Evolutionary conservation across 2,797 vertebrate species (phyloP).

Genomic region (Peromyscus attwateri): DNA sequence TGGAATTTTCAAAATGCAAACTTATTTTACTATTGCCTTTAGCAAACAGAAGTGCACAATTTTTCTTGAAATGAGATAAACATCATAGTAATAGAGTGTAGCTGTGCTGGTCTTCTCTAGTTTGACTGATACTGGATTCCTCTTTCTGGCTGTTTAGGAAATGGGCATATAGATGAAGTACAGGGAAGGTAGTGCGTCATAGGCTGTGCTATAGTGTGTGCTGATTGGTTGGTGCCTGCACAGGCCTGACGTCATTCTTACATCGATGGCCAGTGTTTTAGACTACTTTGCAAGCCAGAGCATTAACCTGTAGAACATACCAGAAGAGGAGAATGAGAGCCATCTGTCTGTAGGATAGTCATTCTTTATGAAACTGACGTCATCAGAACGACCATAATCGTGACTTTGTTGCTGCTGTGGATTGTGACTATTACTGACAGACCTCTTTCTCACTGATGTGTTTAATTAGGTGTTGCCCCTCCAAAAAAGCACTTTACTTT

Average conservation of each 20-base stretch:
- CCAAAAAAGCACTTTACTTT: constrained; percentile 1
- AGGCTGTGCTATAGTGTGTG: neutral
- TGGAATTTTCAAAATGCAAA: constrained; percentile 42
- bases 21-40: constrained; percentile 26
- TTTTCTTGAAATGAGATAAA: constrained; percentile 54
- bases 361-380: constrained; percentile 50
- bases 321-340: neutral
- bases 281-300: neutral
- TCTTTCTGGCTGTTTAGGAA: constrained; percentile 32
- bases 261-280: neutral
- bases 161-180: neutral
- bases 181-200: neutral
- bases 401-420: constrained; percentile 7
- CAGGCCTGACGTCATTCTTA: neutral
- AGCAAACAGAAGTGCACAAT: constrained; percentile 39
- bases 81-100: neutral
- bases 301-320: constrained; percentile 3
- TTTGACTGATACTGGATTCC: neutral
- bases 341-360: constrained; percentile 25
- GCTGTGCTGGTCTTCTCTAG: neutral
- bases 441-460: neutral
- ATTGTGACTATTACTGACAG: neutral
- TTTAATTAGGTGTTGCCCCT: constrained; percentile 21
- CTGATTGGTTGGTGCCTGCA: neutral
- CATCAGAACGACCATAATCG: neutral